Evolutionary conservation across 1,140 invertebrate species (phyloP).

Genomic region (Sminthurides bifidus): DNA sequence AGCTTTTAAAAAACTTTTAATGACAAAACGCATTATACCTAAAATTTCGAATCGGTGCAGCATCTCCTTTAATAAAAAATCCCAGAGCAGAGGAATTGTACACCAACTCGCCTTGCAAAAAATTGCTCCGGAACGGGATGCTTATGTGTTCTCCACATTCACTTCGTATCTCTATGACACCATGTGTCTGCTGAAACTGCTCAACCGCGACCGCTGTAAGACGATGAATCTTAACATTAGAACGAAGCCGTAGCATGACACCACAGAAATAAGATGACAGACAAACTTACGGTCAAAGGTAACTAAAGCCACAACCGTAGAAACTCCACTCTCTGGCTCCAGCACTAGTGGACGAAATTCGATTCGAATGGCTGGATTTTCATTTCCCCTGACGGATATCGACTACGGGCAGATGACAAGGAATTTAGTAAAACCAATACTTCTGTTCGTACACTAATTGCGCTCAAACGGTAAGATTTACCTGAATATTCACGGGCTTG

Average conservation of each 20-base stretch:
- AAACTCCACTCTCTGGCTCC: constrained; percentile 40
- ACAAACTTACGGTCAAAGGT: constrained; percentile 43
- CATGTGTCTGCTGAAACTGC: constrained; percentile 40
- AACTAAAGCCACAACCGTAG: constrained; percentile 42
- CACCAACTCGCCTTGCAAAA: constrained; percentile 38
- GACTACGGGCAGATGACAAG: constrained; percentile 34
- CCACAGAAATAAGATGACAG: too few species aligned
- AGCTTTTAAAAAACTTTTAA: neutral
- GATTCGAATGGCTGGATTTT: constrained; percentile 41
- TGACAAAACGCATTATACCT: constrained; percentile 9
- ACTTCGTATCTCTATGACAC: constrained; percentile 43
- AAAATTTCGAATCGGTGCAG: constrained; percentile 28
- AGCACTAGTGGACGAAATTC: constrained; percentile 44
- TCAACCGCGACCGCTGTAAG: too few species aligned
- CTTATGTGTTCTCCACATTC: constrained; percentile 39
- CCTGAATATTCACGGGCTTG: constrained; percentile 56
- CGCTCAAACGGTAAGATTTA: constrained; percentile 34
- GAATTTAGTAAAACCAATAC: neutral
- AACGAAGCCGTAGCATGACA: too few species aligned
- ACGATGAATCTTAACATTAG: too few species aligned
- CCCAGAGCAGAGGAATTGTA: constrained; percentile 34
- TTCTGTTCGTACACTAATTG: neutral
- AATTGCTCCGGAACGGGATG: constrained; percentile 34
- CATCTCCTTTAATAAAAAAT: constrained; percentile 32
- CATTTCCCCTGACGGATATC: constrained; percentile 36